A percentile compares a stretch with the other conserved stretches of the same genome.
phyloP scores from a whole-genome alignment of 2,888 invertebrate species.

The Drosophila mercatorum region DNA sequence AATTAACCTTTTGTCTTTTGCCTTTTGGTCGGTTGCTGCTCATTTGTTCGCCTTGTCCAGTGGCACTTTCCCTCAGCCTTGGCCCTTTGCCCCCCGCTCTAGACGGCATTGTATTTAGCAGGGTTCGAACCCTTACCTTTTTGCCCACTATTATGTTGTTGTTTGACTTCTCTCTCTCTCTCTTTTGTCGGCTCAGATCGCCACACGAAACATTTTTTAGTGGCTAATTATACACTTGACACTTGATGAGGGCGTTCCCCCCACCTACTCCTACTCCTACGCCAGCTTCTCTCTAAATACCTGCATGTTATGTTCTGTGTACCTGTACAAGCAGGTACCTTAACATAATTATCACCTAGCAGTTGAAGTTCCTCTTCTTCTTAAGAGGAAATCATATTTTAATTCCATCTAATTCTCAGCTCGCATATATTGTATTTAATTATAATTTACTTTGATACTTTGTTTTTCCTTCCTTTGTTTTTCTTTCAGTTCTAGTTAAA shows the following conservation, averaged over 20 bases:
- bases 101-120: conserved; percentile 34
- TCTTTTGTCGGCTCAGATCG: conserved; percentile 39
- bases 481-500: not conserved
- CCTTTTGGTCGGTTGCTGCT: conserved; percentile 45
- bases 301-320: not conserved
- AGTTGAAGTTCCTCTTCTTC: conserved; percentile 1
- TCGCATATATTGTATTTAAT: not conserved
- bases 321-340: conserved; percentile 46
- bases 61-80: conserved; percentile 42
- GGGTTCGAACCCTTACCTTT: conserved; percentile 40
- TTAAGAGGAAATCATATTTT: conserved; percentile 19
- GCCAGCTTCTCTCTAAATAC: not conserved
- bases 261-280: not conserved
- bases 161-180: conserved; percentile 29
- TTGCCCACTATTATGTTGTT: conserved; percentile 32
- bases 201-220: conserved; percentile 47
- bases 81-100: not conserved
- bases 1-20: conserved; percentile 78
- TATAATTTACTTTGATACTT: conserved; percentile 5
- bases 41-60: conserved; percentile 49
- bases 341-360: conserved; percentile 42
- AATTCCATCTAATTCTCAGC: not conserved
- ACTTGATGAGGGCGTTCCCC: conserved; percentile 66
- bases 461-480: not conserved
- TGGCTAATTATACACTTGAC: conserved; percentile 78